phyloP scores from a whole-genome alignment of 2,797 vertebrate genomes.

The Notamacropus eugenii region DNA sequence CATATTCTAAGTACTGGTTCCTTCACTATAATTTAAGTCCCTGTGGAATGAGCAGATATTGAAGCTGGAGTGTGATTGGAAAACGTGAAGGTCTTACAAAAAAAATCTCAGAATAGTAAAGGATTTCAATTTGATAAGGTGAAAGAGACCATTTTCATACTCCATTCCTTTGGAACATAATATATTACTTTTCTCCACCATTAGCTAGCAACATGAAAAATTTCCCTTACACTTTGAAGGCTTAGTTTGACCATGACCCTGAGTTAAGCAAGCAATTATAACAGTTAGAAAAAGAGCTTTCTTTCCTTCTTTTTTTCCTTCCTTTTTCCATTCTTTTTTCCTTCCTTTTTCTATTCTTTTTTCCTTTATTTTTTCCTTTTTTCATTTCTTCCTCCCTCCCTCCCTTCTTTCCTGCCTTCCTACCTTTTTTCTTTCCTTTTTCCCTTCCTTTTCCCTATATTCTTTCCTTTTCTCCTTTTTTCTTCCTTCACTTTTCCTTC shows the following conservation, averaged over 20 bases:
- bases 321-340: slow-evolving; percentile 21
- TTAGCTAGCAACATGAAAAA: not conserved
- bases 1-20: not conserved
- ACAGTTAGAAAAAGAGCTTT: not conserved
- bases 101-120: not conserved
- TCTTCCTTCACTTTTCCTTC: slow-evolving; percentile 16
- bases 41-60: not conserved
- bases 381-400: not conserved
- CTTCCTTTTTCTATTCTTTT: slow-evolving; percentile 30
- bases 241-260: not conserved
- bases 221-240: slow-evolving; percentile 10
- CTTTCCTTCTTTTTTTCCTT: too few relatives aligned
- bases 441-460: not conserved
- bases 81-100: not conserved
- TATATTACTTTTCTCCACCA: slow-evolving; percentile 3
- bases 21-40: not conserved
- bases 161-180: not conserved
- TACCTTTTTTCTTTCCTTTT: not conserved
- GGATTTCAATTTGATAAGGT: not conserved
- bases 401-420: slow-evolving; percentile 38
- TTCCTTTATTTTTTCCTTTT: too few relatives aligned
- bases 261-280: not conserved
- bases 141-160: not conserved
- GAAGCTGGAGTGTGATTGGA: not conserved
- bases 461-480: not conserved